Percentiles rank a stretch among this genome's conserved stretches.
Evolutionary conservation across 2,113 vertebrate species (phyloP).

Genomic region (Oncorhynchus gorbuscha): DNA sequence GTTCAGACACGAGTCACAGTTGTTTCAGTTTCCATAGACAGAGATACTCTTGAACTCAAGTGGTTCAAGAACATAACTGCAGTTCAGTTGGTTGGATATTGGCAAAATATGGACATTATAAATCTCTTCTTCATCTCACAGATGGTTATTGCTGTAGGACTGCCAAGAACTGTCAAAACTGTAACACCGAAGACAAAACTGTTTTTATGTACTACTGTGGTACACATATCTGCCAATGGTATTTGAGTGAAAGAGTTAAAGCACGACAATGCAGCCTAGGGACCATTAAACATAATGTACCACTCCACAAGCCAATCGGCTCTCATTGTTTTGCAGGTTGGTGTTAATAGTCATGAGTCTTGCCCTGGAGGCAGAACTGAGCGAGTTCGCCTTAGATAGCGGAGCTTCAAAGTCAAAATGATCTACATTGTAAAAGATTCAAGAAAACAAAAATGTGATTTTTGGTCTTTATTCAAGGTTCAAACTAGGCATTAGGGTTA

Average conservation of each 20-base stretch:
- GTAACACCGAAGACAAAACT: no score
- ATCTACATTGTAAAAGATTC: no score
- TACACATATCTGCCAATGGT: slow-evolving; percentile 5
- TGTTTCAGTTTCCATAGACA: slow-evolving; percentile 29
- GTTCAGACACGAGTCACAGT: slow-evolving; percentile 34
- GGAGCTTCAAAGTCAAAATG: no score
- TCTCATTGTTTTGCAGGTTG: slow-evolving; percentile 45
- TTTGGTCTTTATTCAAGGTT: no score
- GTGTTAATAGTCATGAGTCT: no score
- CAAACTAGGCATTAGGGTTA: no score
- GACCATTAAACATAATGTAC: slow-evolving; percentile 50
- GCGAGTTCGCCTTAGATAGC: no score
- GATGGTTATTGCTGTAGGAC: not conserved
- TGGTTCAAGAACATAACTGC: not conserved
- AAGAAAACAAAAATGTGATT: no score
- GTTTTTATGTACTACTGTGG: not conserved
- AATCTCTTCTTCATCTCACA: not conserved
- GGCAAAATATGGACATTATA: not conserved
- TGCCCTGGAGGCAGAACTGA: no score
- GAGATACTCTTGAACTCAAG: slow-evolving; percentile 12
- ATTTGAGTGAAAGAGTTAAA: slow-evolving; percentile 15
- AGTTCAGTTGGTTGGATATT: not conserved
- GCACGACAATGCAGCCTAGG: slow-evolving; percentile 29
- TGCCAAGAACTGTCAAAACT: not conserved
- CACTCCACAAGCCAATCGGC: slow-evolving; percentile 40